Conservation (phyloP, 2,113 vertebrate genomes). For the Rutilus rutilus region DNA sequence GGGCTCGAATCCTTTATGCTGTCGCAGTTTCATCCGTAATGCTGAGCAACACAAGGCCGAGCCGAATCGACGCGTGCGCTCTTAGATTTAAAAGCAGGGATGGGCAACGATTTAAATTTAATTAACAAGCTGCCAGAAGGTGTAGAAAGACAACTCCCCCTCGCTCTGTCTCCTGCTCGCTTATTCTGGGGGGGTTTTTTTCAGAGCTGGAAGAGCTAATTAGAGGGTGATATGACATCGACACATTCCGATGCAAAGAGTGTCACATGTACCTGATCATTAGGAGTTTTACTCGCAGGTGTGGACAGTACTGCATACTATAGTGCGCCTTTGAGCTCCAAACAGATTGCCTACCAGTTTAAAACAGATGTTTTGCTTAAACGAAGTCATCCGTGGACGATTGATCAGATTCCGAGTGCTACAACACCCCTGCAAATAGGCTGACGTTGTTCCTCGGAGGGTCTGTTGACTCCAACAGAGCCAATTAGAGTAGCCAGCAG, state of each 20-base stretch:
- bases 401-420: conserved; percentile 44
- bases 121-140: conserved; percentile 53
- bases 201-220: conserved; percentile 44
- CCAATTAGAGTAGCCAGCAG: conserved; percentile 79
- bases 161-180: conserved; percentile 25
- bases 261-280: conserved; percentile 23
- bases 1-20: neutral
- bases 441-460: conserved; percentile 71
- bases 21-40: neutral
- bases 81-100: conserved; percentile 33
- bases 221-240: conserved; percentile 35
- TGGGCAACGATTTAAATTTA: conserved; percentile 42
- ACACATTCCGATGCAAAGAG: conserved; percentile 17
- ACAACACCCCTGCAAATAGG: conserved; percentile 75
- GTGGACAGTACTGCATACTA: neutral
- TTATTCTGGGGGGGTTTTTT: neutral
- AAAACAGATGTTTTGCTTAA: conserved; percentile 13
- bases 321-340: neutral
- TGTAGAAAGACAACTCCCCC: conserved; percentile 25
- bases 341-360: neutral
- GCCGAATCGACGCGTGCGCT: neutral
- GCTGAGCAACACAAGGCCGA: conserved; percentile 11
- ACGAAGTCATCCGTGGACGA: neutral
- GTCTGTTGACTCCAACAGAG: conserved; percentile 74
- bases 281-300: neutral